A percentile compares a stretch with the other conserved stretches of the same genome.
Conservation (phyloP, 1,140 invertebrate genomes). For the Drosophila oshimai region DNA sequence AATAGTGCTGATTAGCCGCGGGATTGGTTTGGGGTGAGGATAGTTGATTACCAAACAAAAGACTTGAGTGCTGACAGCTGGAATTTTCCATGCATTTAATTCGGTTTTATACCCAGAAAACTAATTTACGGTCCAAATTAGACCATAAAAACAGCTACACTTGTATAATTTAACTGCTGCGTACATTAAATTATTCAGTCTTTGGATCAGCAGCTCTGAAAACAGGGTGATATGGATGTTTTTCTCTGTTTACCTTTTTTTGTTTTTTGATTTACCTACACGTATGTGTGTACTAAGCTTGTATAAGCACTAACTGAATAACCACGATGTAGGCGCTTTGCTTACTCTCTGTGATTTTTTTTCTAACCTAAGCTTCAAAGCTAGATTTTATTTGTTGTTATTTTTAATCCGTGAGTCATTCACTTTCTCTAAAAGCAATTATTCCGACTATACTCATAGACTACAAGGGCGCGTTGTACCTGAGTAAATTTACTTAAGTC, state of each 20-base stretch:
- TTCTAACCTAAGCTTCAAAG: neutral
- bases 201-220: conserved; percentile 13
- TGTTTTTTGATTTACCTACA: neutral
- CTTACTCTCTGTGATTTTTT: neutral
- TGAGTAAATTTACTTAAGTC: neutral
- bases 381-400: conserved; percentile 1
- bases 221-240: neutral
- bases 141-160: neutral
- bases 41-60: conserved; percentile 36
- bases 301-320: conserved; percentile 6
- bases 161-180: conserved; percentile 2
- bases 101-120: conserved; percentile 2
- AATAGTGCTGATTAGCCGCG: conserved; percentile 31
- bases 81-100: conserved; percentile 17
- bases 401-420: conserved; percentile 5
- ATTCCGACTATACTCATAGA: neutral
- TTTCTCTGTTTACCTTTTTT: neutral
- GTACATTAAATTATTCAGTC: neutral
- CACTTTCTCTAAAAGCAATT: conserved; percentile 5
- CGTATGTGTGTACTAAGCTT: neutral
- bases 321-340: neutral
- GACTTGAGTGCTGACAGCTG: conserved; percentile 5
- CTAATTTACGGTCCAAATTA: conserved; percentile 1
- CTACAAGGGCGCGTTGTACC: neutral
- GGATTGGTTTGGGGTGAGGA: neutral